Percentiles rank a stretch among this genome's conserved stretches.
phyloP scores from a whole-genome alignment of 30 jellyfish, hydroid and myxozoan genomes.

The Pelagia noctiluca region DNA sequence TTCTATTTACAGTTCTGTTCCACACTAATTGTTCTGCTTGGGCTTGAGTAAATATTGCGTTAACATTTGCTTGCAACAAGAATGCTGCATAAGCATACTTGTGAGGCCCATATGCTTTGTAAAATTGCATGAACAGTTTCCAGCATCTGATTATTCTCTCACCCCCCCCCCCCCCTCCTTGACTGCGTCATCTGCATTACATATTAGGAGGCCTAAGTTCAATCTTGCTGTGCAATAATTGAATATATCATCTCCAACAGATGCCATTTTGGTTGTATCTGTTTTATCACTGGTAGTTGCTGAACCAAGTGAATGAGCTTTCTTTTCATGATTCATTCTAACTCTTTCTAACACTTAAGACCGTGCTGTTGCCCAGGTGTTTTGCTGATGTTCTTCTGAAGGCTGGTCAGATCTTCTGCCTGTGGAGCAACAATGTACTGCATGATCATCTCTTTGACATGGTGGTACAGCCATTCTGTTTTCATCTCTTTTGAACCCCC shows the following conservation, averaged over 20 bases:
- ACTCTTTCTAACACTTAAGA: background rate
- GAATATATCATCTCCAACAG: background rate
- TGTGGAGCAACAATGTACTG: conserved; percentile 46
- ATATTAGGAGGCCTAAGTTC: too few relatives aligned
- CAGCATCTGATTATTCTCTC: background rate
- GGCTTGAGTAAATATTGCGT: background rate
- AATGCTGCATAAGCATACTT: too few relatives aligned
- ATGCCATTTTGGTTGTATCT: too few relatives aligned
- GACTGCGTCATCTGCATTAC: background rate
- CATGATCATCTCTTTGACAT: conserved; percentile 28
- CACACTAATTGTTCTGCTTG: background rate
- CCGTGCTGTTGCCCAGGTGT: background rate
- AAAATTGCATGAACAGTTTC: background rate
- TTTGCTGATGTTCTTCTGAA: background rate
- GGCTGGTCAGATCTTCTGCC: conserved; percentile 27
- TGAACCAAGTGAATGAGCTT: background rate
- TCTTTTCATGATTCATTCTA: background rate
- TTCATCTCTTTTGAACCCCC: background rate
- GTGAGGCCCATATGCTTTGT: background rate
- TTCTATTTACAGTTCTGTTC: too few relatives aligned
- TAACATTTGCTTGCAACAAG: background rate
- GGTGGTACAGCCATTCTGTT: background rate
- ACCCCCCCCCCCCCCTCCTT: background rate
- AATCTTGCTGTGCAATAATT: background rate
- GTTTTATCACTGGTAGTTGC: background rate